phyloP scores from a whole-genome alignment of 1,140 invertebrate genomes.

The Heliconius hewitsoni region DNA sequence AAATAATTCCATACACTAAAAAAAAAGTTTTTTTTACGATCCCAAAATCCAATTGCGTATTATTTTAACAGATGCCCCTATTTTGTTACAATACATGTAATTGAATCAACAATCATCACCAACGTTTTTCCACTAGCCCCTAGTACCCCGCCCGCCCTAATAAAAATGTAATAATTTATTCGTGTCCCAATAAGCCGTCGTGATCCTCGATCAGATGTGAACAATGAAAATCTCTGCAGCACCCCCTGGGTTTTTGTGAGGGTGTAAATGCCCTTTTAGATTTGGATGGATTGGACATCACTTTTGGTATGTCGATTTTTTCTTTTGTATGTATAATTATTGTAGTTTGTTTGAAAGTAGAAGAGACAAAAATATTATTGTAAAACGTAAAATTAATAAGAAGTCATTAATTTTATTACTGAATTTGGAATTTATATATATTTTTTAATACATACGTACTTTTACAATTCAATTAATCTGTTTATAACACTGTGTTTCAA shows the following conservation, averaged over 20 bases:
- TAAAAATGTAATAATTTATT: slow-evolving; percentile 72
- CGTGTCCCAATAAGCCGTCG: slow-evolving; percentile 63
- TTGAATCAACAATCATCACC: slow-evolving; percentile 40
- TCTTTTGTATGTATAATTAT: too few species aligned
- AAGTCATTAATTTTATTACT: too few species aligned
- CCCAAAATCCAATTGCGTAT: slow-evolving; percentile 22
- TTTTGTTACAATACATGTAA: slow-evolving; percentile 31
- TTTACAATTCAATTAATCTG: too few species aligned
- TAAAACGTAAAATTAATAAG: too few species aligned
- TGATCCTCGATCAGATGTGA: slow-evolving; percentile 63
- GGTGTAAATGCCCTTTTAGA: slow-evolving; percentile 35
- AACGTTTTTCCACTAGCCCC: slow-evolving; percentile 35
- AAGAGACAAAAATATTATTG: too few species aligned
- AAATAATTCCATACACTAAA: neutral
- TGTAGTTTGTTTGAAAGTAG: too few species aligned
- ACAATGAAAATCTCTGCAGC: slow-evolving; percentile 71
- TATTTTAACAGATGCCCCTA: slow-evolving; percentile 39
- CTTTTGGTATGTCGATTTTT: too few species aligned
- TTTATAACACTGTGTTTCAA: too few species aligned
- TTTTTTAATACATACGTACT: too few species aligned
- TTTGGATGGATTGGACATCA: neutral
- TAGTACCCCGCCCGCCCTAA: slow-evolving; percentile 41
- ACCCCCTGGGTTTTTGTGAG: slow-evolving; percentile 42
- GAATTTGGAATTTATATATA: too few species aligned
- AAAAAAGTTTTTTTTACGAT: neutral